Percentiles rank a stretch among this genome's conserved stretches.
phyloP scores from a whole-genome alignment of 2,888 invertebrate species.

The Pammene aurita region DNA sequence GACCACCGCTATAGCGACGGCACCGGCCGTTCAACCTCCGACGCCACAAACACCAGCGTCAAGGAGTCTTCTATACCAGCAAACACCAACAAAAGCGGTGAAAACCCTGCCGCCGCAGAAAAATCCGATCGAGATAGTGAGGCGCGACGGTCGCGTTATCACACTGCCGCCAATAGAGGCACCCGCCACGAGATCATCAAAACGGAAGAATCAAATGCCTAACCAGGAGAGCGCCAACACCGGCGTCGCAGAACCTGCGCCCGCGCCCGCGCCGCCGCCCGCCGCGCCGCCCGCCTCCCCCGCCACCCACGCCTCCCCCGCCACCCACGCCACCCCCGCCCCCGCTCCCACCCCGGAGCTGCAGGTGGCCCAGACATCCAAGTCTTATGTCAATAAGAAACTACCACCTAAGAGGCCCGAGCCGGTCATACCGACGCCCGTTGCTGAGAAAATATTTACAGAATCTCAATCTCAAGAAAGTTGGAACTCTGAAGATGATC shows the following conservation, averaged over 20 bases:
- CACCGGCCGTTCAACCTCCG: constrained; percentile 54
- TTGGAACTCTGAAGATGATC: constrained; percentile 95
- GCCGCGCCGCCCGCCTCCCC: constrained; percentile 40
- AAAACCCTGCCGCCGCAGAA: constrained; percentile 67
- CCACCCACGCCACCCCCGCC: constrained; percentile 23
- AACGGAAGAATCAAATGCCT: constrained; percentile 81
- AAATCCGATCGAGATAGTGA: constrained; percentile 88
- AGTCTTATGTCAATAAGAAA: constrained; percentile 72
- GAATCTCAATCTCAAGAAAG: constrained; percentile 86
- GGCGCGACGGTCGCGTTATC: constrained; percentile 89
- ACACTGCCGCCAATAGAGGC: constrained; percentile 92
- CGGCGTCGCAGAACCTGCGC: constrained; percentile 46
- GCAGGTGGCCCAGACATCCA: constrained; percentile 61
- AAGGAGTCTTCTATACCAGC: constrained; percentile 55
- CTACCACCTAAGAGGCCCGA: constrained; percentile 64
- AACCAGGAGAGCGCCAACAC: constrained; percentile 50
- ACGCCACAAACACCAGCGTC: constrained; percentile 40
- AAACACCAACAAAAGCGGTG: constrained; percentile 60
- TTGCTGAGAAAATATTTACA: constrained; percentile 70
- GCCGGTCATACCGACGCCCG: constrained; percentile 49
- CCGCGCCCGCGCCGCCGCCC: constrained; percentile 52
- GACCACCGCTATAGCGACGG: constrained; percentile 54
- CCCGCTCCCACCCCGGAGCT: constrained; percentile 60
- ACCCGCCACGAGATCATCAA: constrained; percentile 90
- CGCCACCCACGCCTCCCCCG: constrained; percentile 42